These are phyloP conservation scores for Myrmecobius fasciatus DNA, from an alignment of 2,113 vertebrate genomes.

Conservation along the genomic window DNA sequence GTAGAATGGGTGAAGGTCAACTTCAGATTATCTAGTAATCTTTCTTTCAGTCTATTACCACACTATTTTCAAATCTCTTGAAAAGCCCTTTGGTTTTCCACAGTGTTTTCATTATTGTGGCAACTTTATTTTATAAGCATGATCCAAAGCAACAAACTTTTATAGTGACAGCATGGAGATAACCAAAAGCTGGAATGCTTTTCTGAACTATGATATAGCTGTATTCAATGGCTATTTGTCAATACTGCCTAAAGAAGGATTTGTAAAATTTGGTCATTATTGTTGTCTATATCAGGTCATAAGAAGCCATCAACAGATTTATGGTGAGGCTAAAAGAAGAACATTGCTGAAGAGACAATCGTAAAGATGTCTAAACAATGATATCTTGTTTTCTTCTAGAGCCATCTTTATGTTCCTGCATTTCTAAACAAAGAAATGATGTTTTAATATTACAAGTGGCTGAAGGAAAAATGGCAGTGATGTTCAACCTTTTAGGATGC, in stretches of 20 bases:
- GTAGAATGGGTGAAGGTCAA: not conserved
- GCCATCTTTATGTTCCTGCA: conserved; percentile 31
- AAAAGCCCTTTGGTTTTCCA: not conserved
- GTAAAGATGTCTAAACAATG: not conserved
- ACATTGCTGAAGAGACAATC: conserved; percentile 8
- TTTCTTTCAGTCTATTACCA: not conserved
- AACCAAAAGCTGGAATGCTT: not conserved
- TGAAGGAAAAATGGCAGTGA: not conserved
- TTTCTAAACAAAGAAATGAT: conserved; percentile 64
- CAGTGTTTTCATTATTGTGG: not conserved
- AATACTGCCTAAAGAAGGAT: conserved; percentile 9
- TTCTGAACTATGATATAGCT: not conserved
- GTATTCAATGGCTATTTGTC: not conserved
- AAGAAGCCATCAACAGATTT: conserved; percentile 35
- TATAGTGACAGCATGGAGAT: not conserved
- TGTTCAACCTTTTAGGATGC: conserved; percentile 14
- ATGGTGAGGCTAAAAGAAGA: conserved; percentile 28
- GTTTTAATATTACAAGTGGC: not conserved
- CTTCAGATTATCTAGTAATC: not conserved
- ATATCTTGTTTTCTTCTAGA: not conserved
- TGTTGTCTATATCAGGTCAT: not conserved
- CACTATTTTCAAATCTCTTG: not conserved
- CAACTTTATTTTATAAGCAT: not conserved
- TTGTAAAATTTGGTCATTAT: conserved; percentile 32
- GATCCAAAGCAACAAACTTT: not conserved